A percentile compares a stretch with the other conserved stretches of the same genome.
These are phyloP conservation scores for Gracilinanus agilis DNA, from an alignment of 2,113 vertebrate species.

Conservation along the genomic window DNA sequence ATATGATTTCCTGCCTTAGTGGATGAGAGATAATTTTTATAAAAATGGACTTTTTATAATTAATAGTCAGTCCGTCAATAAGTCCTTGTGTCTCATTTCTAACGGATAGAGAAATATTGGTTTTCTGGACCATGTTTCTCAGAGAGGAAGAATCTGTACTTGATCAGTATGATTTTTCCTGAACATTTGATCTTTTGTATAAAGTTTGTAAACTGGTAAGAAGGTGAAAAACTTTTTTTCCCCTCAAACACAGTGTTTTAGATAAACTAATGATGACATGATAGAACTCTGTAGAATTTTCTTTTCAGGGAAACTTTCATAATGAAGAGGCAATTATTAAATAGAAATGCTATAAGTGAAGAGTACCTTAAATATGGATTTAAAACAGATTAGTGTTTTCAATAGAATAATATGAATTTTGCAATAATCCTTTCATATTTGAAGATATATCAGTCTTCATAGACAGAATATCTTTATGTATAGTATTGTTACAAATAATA, in stretches of 20 bases:
- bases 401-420: constrained; percentile 23
- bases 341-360: neutral
- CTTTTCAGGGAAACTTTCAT: constrained; percentile 4
- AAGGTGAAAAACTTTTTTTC: neutral
- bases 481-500: too few species aligned
- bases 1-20: neutral
- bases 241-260: neutral
- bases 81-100: neutral
- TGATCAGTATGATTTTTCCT: constrained; percentile 1
- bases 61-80: constrained; percentile 6
- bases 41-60: constrained; percentile 8
- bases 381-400: constrained; percentile 15
- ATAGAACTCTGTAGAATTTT: neutral
- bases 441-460: neutral
- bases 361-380: neutral
- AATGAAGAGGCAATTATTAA: constrained; percentile 11
- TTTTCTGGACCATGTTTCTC: neutral
- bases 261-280: neutral
- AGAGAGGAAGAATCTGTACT: neutral
- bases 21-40: neutral
- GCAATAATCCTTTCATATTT: neutral
- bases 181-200: constrained; percentile 22
- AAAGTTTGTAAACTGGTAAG: neutral
- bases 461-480: neutral
- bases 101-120: neutral